Evolutionary conservation across 2,113 vertebrate genomes (phyloP), one percentile per base, ranked within the genome.

Genomic region (Lophochroa leadbeateri): DNA sequence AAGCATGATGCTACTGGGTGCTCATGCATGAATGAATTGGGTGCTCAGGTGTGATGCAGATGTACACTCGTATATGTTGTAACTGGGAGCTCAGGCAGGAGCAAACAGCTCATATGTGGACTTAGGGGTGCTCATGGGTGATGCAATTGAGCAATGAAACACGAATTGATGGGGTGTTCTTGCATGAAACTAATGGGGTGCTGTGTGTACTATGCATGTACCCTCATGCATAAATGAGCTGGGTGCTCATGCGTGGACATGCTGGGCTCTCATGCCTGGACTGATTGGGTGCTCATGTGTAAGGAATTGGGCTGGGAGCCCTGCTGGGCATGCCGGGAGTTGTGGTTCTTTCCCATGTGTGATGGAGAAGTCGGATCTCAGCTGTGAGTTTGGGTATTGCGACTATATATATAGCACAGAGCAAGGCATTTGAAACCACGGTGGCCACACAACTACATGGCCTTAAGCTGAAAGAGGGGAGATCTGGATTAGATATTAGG

Each of bases 301-400:
- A 1, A 31, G n/a, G 75, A 17, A 9, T 9, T 0, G 33, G 25
- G 1, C 18, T 44, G 19, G 64, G 86, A 24, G 37, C 35, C n/a
- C 0, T 0, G 6, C 2, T 4, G 23, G 71, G 14, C 13, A 15
- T 6, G 53, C 65, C 0, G 41, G 94, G 74, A 67, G 6, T 27
- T 75, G 60, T 25, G 65, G 84, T 35, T 74, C 85, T 77, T 49
- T 8, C 78, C 63, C 0, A 0, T 6, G 0, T 5, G n/a, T 5
- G 68, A 27, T 0, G 9, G 58, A 39, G 27, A 27, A 44, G 25
- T 19, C 74, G 23, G 52, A 24, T 18, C 83, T 43, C 58, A 11
- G 31, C 47, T 37, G 15, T 11, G 25, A 28, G 31, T 60, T 20
- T 23, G 44, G 33, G 61, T 47, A 29, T n/a, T 8, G 2, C 33